Conservation (phyloP, 2,888 invertebrate species). For the Andricus curvator region DNA sequence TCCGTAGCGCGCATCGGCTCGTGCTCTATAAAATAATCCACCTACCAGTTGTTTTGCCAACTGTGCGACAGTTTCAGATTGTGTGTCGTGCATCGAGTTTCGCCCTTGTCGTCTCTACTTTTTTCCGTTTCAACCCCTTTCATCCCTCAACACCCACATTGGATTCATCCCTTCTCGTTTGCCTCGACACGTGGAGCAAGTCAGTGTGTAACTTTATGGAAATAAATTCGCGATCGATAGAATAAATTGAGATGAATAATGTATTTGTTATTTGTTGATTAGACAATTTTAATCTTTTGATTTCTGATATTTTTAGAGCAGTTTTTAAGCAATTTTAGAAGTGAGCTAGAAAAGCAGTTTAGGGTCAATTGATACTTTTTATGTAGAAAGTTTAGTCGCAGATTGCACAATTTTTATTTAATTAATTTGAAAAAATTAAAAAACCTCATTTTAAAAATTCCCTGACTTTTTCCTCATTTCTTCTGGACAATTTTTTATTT, state of each 20-base stretch:
- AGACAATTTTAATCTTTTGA: neutral
- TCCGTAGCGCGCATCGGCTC: constrained; percentile 53
- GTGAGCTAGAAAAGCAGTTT: neutral
- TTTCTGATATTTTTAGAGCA: neutral
- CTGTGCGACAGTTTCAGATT: constrained; percentile 26
- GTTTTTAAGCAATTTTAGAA: neutral
- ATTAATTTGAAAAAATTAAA: no score
- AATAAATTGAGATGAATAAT: constrained; percentile 36
- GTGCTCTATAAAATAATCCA: constrained; percentile 55
- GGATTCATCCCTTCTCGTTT: constrained; percentile 24
- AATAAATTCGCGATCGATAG: constrained; percentile 15
- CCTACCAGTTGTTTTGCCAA: constrained; percentile 50
- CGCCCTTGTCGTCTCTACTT: neutral
- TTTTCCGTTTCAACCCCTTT: neutral
- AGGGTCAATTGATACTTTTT: neutral
- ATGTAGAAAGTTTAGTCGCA: neutral
- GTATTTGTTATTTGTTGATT: constrained; percentile 24
- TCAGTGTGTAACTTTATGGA: constrained; percentile 15
- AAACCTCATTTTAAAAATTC: no score
- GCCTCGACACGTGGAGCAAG: neutral
- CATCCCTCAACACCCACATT: constrained; percentile 10
- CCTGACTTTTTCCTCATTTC: no score
- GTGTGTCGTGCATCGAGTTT: constrained; percentile 12
- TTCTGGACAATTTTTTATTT: no score
- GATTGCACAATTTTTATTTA: no score